phyloP scores from a whole-genome alignment of 2,113 vertebrate species.

The Chloebia gouldiae region DNA sequence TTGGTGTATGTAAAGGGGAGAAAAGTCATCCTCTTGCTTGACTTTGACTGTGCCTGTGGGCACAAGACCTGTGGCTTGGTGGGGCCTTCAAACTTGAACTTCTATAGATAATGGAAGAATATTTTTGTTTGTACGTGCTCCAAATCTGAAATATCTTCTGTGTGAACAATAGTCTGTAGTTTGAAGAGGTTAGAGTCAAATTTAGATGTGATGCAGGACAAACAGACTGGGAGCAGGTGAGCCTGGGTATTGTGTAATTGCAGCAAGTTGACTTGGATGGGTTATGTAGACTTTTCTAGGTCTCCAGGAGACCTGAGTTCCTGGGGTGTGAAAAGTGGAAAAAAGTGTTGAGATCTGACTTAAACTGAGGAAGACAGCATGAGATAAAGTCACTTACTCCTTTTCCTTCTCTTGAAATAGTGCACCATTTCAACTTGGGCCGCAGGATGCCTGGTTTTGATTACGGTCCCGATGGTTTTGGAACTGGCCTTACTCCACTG shows the following conservation, averaged over 20 bases:
- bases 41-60: background rate
- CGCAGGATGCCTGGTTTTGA: conserved; percentile 95
- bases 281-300: background rate
- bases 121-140: background rate
- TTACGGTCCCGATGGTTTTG: conserved; percentile 91
- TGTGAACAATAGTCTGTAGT: background rate
- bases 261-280: background rate
- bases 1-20: background rate
- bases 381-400: background rate
- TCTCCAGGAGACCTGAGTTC: background rate
- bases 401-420: conserved; percentile 63
- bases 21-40: background rate
- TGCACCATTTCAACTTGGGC: conserved; percentile 98
- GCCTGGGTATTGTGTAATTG: background rate
- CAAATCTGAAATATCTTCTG: background rate
- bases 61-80: background rate
- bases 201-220: background rate
- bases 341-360: background rate
- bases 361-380: background rate
- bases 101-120: background rate
- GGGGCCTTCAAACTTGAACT: background rate
- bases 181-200: background rate
- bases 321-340: background rate
- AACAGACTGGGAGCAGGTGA: background rate
- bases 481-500: conserved; percentile 93